phyloP scores from a whole-genome alignment of 2,113 vertebrate genomes.

The Xiphorhynchus elegans region DNA sequence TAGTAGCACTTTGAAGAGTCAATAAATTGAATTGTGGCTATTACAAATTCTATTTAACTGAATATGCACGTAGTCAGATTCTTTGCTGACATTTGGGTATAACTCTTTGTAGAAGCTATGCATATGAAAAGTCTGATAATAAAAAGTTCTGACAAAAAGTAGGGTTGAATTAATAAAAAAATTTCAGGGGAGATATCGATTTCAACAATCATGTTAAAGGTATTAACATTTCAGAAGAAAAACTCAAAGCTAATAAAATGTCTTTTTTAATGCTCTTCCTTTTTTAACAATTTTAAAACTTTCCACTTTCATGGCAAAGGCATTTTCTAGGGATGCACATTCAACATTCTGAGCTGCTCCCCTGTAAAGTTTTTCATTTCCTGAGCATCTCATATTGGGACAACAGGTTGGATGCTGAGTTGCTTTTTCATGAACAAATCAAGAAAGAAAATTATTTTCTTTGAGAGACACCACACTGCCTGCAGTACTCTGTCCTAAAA shows the following conservation, averaged over 20 bases:
- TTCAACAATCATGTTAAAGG: background rate
- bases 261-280: background rate
- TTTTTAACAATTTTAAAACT: background rate
- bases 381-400: background rate
- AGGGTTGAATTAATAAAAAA: background rate
- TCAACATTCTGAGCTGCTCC: background rate
- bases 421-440: background rate
- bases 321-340: background rate
- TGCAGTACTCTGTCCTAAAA: conserved; percentile 13
- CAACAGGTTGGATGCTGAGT: conserved; percentile 11
- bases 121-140: background rate
- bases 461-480: background rate
- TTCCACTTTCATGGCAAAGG: background rate
- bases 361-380: background rate
- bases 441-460: background rate
- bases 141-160: background rate
- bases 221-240: conserved; percentile 18
- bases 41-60: background rate
- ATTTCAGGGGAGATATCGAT: background rate
- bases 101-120: background rate
- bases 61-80: background rate
- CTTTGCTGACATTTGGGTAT: background rate
- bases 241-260: background rate
- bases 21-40: background rate
- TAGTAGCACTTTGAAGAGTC: background rate